Base-by-base conservation (phyloP, 2,113 vertebrate genomes). In the Rhagologus leucostigma region DNA sequence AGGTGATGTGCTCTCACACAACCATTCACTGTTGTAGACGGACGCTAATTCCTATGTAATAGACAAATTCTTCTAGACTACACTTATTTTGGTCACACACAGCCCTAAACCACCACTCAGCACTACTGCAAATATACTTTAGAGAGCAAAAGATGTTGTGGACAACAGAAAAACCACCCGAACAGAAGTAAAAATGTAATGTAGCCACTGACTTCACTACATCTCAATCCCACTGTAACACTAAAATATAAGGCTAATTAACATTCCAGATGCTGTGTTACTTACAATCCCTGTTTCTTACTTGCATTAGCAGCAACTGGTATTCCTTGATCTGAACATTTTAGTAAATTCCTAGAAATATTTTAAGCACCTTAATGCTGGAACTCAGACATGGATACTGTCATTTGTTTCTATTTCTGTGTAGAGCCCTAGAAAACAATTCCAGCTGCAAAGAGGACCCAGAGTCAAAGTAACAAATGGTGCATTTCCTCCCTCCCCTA, bases 71-170 rank as follows among this genome's bases (percentile, higher is more conserved):
- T 73, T 89, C 87, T 92, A 96, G 56, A 84, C 95, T 79, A 96
- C 71, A 82, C 17, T 37, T 85, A 95, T 39, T 94, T 93, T 80
- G 71, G 88, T 95, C 75, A 94, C 79, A 77, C 44, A 74, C 10
- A 80, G 81, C 71, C 92, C 86, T 92, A 84, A 87, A 81, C 84
- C 81, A 90, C 68, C 73, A 94, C 65, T 94, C 68, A 75, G 59
- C 64, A 96, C 84, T 96, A 95, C 75, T 59, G 93, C 69, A 96
- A 96, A 92, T 62, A 89, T n/a, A 92, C 63, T 69, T 83, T 7
- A 68, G 69, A 95, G 56, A 94, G 78, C 42, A 96, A 86, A 91
- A 84, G 76, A 46, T 69, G 29, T n/a, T 91, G 60, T 62, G 75
- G 67, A 87, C 73, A 59, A 93, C 6, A 93, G 86, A 93, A 92